Conservation (phyloP, 2,797 vertebrate genomes). For the Lemur catta region DNA sequence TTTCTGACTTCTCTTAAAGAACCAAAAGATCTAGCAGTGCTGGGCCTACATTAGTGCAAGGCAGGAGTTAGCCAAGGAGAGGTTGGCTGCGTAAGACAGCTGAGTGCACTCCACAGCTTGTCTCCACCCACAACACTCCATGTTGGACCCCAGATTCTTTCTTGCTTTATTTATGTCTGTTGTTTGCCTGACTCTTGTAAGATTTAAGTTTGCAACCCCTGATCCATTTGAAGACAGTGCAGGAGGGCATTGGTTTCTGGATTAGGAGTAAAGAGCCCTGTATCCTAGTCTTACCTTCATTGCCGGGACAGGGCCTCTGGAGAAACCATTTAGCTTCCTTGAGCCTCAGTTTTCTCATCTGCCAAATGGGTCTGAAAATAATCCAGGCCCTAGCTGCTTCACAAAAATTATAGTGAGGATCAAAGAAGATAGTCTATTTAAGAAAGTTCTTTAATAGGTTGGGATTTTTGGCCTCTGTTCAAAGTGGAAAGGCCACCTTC, state of each 20-base stretch:
- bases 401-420: not conserved
- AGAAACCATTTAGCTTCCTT: not conserved
- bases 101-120: no score
- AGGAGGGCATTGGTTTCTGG: not conserved
- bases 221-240: not conserved
- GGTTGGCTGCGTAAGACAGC: not conserved
- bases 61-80: not conserved
- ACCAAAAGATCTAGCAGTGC: not conserved
- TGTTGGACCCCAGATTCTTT: not conserved
- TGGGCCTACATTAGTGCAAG: fast-evolving
- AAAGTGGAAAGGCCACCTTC: not conserved
- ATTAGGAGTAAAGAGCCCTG: not conserved
- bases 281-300: not conserved
- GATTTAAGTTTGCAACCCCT: not conserved
- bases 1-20: slow-evolving; percentile 21
- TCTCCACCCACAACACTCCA: not conserved
- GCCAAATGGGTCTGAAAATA: not conserved
- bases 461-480: not conserved
- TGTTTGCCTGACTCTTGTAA: not conserved
- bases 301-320: not conserved
- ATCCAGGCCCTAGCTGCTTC: not conserved
- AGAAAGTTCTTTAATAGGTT: not conserved
- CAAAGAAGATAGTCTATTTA: not conserved
- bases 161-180: not conserved
- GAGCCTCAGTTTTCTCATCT: not conserved